Evolutionary conservation across 2,888 invertebrate genomes (phyloP).

Genomic region (Ctena decussata): DNA sequence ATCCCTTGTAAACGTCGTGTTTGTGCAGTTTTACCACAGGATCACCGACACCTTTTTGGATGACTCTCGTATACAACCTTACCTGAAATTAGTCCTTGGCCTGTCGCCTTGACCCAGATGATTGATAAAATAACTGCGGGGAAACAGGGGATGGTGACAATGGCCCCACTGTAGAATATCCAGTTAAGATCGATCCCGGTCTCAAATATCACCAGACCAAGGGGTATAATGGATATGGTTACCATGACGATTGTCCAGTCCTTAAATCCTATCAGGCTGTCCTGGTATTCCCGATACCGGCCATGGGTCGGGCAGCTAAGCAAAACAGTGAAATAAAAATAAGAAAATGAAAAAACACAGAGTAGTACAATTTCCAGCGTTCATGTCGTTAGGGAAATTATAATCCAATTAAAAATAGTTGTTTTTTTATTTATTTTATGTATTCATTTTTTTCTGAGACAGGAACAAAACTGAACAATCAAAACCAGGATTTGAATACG

Average conservation of each 20-base stretch:
- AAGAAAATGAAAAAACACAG: too few relatives aligned
- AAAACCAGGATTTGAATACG: too few relatives aligned
- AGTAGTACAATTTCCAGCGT: too few relatives aligned
- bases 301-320: conserved; percentile 82
- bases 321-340: too few relatives aligned
- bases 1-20: too few relatives aligned
- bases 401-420: too few relatives aligned
- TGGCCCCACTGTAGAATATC: conserved; percentile 85
- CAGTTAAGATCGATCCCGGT: conserved; percentile 85
- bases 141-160: conserved; percentile 84
- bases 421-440: too few relatives aligned
- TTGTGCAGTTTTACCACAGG: too few relatives aligned
- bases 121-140: conserved; percentile 84
- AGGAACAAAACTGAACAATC: too few relatives aligned
- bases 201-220: conserved; percentile 82
- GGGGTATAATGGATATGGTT: conserved; percentile 83
- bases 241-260: conserved; percentile 85
- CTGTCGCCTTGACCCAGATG: conserved; percentile 83
- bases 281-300: conserved; percentile 80
- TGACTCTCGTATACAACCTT: background rate
- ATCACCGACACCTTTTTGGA: too few relatives aligned
- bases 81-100: conserved; percentile 81
- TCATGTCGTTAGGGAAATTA: too few relatives aligned
- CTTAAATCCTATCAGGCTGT: conserved; percentile 82
- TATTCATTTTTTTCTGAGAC: too few relatives aligned